Base-by-base conservation (phyloP, 2,113 vertebrate genomes). In the Anguilla rostrata region DNA sequence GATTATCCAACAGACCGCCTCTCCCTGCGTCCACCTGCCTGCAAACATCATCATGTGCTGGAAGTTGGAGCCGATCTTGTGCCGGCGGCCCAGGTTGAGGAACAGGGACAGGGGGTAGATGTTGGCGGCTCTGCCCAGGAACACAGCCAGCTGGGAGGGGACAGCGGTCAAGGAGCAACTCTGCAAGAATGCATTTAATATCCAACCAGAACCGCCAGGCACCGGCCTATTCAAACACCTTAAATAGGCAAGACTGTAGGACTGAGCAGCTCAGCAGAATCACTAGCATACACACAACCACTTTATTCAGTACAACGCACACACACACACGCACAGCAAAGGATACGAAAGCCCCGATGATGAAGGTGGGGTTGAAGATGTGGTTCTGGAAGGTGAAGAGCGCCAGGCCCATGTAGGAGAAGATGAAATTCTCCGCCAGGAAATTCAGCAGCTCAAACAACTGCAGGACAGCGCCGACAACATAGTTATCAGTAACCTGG, bases 41-140 rank as follows among this genome's bases (percentile, higher is more conserved):
- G 98, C 98, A 96, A 99, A 99, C 98, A 99, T 99, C 98, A 99
- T 99, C 98, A 99, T 99, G 91, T 99, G 98, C 91, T 99, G 98
- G 89, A 99, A 97, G 94, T 99, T 99, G 43, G 96, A 96, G 90
- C 95, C 95, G 46, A 99, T 99, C 94, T 98, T 99, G 94, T 99
- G 97, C 92, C 96, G 96, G 89, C 98, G 96, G 39, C 98, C 98
- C 94, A 99, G 87, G 94, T 99, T 99, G 84, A 99, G 95, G 89
- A 99, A 95, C 90, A 98, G 97, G n/a, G 98, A 99, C 41, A 99
- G 96, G 0, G 98, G 98, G 87, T 99, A 99, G 94, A 99, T 99
- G 95, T 99, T 99, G n/a, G 97, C 96, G n/a, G 98, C 98, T 96
- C 98, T 96, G 86, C 98, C 98, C 90, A 99, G 89, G 92, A 99